These are phyloP conservation scores for Megaceryle alcyon DNA, from an alignment of 2,797 vertebrate species.

Conservation along the genomic window DNA sequence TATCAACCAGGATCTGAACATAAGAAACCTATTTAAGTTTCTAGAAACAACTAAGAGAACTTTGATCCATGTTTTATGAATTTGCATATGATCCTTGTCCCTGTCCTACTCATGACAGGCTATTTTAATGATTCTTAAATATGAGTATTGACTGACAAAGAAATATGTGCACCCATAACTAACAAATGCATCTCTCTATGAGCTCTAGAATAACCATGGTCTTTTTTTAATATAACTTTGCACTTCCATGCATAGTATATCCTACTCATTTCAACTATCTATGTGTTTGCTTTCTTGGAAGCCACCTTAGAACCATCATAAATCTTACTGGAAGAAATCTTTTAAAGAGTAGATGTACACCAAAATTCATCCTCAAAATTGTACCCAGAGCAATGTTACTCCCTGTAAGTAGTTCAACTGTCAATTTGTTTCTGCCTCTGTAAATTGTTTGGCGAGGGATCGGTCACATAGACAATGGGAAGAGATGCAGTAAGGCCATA, in stretches of 20 bases:
- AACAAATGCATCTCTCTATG: background rate
- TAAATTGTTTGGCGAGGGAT: background rate
- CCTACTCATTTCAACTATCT: background rate
- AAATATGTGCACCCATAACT: background rate
- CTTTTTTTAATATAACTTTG: background rate
- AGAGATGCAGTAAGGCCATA: background rate
- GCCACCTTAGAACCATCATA: background rate
- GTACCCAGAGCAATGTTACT: background rate
- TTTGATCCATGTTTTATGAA: background rate
- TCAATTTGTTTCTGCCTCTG: background rate
- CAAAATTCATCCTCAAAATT: background rate
- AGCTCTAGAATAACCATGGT: background rate
- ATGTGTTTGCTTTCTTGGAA: background rate
- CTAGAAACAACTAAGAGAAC: background rate
- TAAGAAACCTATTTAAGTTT: background rate
- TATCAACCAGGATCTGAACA: background rate
- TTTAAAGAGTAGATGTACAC: background rate
- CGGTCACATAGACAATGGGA: background rate
- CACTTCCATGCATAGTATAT: background rate
- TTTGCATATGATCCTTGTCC: background rate
- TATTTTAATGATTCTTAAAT: background rate
- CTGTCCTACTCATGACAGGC: background rate
- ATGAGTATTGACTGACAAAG: accelerated
- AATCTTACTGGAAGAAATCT: background rate
- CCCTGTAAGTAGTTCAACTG: background rate